Evolutionary conservation across 2,113 vertebrate genomes (phyloP).

Genomic region (Peromyscus maniculatus): DNA sequence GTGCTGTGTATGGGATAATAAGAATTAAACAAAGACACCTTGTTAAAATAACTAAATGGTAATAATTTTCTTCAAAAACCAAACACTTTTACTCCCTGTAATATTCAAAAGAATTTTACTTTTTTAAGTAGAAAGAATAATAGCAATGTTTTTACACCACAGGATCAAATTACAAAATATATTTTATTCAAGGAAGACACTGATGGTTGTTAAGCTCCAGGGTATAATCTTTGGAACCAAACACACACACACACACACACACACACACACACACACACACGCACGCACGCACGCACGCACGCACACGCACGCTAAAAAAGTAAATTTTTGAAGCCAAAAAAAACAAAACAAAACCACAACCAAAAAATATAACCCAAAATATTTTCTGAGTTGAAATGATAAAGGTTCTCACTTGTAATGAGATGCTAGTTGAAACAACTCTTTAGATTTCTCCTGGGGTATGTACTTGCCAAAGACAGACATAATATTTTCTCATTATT

Average conservation of each 20-base stretch:
- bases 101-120: constrained; percentile 33
- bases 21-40: background rate
- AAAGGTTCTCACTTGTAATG: constrained; percentile 82
- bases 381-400: constrained; percentile 80
- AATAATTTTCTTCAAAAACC: background rate
- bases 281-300: constrained; percentile 25
- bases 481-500: constrained; percentile 89
- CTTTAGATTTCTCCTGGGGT: constrained; percentile 84
- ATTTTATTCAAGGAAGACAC: constrained; percentile 12
- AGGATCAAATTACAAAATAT: background rate
- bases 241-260: constrained; percentile 44
- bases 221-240: constrained; percentile 68
- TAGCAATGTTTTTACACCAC: constrained; percentile 2
- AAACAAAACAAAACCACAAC: background rate
- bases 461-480: constrained; percentile 85
- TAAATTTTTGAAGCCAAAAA: constrained; percentile 72
- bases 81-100: background rate
- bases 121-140: constrained; percentile 3
- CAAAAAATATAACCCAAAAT: constrained; percentile 74
- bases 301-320: background rate
- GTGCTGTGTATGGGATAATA: background rate
- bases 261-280: background rate
- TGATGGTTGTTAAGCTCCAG: background rate
- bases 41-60: background rate
- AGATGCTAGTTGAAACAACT: constrained; percentile 83